Evolutionary conservation across 2,888 invertebrate genomes (phyloP).

Genomic region (Acleris sparsana): DNA sequence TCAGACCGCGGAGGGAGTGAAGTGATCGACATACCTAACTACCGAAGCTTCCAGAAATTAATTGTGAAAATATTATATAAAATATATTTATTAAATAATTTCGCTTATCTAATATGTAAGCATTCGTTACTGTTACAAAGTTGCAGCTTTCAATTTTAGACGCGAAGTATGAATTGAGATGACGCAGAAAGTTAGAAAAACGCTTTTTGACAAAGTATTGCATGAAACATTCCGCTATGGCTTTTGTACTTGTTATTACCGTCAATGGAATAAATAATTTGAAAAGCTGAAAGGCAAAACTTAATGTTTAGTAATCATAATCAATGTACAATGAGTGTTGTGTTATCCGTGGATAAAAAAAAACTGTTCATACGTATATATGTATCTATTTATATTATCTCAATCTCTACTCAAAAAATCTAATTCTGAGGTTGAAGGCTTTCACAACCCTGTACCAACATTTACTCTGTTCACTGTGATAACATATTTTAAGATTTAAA

Average conservation of each 20-base stretch:
- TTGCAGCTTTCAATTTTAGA: not conserved
- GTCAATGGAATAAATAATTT: slow-evolving; percentile 47
- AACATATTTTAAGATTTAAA: slow-evolving; percentile 44
- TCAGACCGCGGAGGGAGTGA: slow-evolving; percentile 9
- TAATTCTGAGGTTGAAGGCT: not conserved
- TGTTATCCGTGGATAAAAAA: slow-evolving; percentile 32
- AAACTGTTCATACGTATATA: slow-evolving; percentile 31
- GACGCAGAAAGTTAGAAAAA: not conserved
- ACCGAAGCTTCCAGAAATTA: slow-evolving; percentile 11
- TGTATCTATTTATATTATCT: slow-evolving; percentile 18
- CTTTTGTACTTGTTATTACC: slow-evolving; percentile 51
- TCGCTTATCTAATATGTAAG: slow-evolving; percentile 1
- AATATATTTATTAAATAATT: slow-evolving; percentile 8
- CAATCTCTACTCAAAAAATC: slow-evolving; percentile 9
- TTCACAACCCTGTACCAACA: slow-evolving; percentile 39
- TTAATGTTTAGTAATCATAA: slow-evolving; percentile 49
- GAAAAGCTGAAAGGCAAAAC: slow-evolving; percentile 40
- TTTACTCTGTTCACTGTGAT: slow-evolving; percentile 72
- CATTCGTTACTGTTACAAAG: not conserved
- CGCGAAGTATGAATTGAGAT: not conserved
- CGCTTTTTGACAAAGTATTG: slow-evolving; percentile 11
- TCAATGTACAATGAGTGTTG: slow-evolving; percentile 41
- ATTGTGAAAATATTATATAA: slow-evolving; percentile 11
- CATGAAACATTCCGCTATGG: slow-evolving; percentile 55
- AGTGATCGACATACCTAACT: slow-evolving; percentile 4